Evolutionary conservation across 2,113 vertebrate genomes (phyloP).

Genomic region (Pithys albifrons): DNA sequence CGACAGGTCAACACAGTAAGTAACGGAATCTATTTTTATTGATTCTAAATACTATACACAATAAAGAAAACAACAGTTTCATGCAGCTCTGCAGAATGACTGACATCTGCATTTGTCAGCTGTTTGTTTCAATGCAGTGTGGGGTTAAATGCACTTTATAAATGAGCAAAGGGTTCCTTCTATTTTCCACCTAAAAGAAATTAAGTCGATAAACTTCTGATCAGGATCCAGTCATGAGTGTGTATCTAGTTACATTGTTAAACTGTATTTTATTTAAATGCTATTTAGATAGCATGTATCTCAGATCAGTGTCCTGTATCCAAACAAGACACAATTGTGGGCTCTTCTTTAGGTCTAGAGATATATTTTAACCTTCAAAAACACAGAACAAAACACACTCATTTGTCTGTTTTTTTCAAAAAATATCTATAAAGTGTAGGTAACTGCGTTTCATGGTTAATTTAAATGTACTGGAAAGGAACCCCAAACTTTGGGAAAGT

Average conservation of each 20-base stretch:
- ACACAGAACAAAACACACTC: neutral
- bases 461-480: neutral
- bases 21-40: constrained; percentile 52
- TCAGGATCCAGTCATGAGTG: neutral
- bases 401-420: neutral
- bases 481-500: neutral
- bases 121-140: constrained; percentile 37
- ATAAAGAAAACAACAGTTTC: constrained; percentile 59
- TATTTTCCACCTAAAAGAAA: neutral
- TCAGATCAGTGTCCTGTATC: neutral
- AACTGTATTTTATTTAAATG: neutral
- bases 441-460: neutral
- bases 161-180: constrained; percentile 51
- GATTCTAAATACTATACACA: constrained; percentile 43
- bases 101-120: constrained; percentile 46
- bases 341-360: neutral
- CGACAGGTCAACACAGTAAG: constrained; percentile 90
- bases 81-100: constrained; percentile 55
- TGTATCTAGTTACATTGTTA: neutral
- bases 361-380: neutral
- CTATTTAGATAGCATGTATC: neutral
- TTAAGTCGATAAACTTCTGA: neutral
- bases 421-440: neutral
- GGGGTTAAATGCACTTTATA: constrained; percentile 50
- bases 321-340: neutral